Evolutionary conservation across 2,113 vertebrate species (phyloP), one percentile per base, ranked within the genome.

Genomic region (Phrynosoma blainvillii): DNA sequence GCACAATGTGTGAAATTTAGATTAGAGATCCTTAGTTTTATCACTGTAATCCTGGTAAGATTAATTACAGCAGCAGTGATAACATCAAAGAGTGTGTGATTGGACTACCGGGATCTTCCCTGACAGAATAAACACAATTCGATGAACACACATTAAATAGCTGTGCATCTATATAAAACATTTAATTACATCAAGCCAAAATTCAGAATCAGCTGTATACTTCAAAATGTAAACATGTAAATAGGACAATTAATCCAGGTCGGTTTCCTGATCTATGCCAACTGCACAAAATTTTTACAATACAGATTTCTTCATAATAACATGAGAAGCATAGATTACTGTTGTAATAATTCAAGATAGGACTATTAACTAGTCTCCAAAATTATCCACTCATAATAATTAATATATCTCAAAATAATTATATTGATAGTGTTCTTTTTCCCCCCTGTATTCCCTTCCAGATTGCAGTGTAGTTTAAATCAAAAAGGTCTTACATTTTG

Each of bases 361-460:
- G 6, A 21, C 2, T 84, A 70, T 88, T 83, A 78, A 84, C 40
- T 65, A 21, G 47, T 84, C 2, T 62, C 9, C 40, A 78, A 78
- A n/a, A 75, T 70, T 86, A 2, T 88, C 47, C 14, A 76, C 56
- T 84, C 47, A 21, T n/a, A 82, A 92, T 40, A 82, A 92, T 47
- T n/a, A 27, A 52, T 79, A 1, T 2, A 47, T 30, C 1, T 10
- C 73, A 47, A 86, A 89, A 83, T 88, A 68, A 40, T 47, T 66
- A 47, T 73, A 20, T 40, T 6, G 68, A 79, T 0, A 47, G 16
- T 74, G 81, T 86, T 11, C 32, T 84, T 54, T 36, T 36, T 36
- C 2, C 36, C 36, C 36, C 36, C 36, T 36, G 36, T 36, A 36
- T 36, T 36, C 36, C 36, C 36, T 36, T 36, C 36, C 36, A 36